Base-by-base conservation (phyloP, 1,140 invertebrate species). In the Aphelinus certus region DNA sequence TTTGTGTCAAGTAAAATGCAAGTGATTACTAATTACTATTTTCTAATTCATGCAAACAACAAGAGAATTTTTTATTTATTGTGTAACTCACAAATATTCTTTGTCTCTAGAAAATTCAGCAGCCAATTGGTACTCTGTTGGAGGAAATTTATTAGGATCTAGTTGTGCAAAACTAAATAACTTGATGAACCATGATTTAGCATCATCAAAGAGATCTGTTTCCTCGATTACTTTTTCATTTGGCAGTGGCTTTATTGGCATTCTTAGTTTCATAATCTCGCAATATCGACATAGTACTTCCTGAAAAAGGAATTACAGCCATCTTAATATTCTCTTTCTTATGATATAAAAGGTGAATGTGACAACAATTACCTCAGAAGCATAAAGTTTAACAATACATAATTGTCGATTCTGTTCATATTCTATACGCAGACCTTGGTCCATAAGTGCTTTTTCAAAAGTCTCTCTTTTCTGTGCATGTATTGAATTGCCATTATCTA, bases 211-310 rank as follows among this genome's bases (percentile, higher is more conserved):
- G 57, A 86, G 70, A 70, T 85, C 83, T 46, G 79, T 77, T 46
- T 82, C 76, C 56, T 79, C 79, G 7, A 48, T 63, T 10, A 72
- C 51, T 64, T 48, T 73, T 67, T 85, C 78, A 65, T 81, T 66
- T 2, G 81, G 75, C 79, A 94, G 90, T 84, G 92, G 88, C 88
- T 93, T 95, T 79, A 98, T 93, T 58, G 96, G 96, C 92, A 97
- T 93, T 86, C 95, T 92, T 60, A 98, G 89, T 86, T 95, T 96
- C 76, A 97, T 89, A 67, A 97, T 92, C 87, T 97, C 96, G 67
- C 94, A 93, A 87, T 96, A 97, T 79, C 93, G 90, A 72, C 91
- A 91, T 48, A 97, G 84, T 2, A 97, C 93, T 81, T 95, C 91
- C 84, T 86, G 62, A 4, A 77, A 78, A 62, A 71, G 26, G 26